phyloP scores from a whole-genome alignment of 1,140 invertebrate species.

The Nasonia giraulti region DNA sequence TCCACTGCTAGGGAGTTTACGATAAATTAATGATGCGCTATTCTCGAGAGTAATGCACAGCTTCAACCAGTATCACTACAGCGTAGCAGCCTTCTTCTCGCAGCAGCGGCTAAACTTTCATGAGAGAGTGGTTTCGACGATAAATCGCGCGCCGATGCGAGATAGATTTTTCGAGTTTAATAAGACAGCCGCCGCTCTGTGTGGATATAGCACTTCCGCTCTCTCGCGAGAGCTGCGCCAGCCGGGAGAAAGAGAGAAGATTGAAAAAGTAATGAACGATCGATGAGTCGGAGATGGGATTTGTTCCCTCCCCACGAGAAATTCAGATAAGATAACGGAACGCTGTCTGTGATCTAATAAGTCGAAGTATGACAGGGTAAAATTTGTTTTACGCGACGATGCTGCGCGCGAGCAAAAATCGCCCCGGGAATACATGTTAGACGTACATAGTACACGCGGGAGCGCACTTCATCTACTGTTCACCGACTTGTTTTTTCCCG shows the following conservation, averaged over 20 bases:
- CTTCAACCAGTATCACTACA: constrained; percentile 36
- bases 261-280: constrained; percentile 21
- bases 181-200: constrained; percentile 4
- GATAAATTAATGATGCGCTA: constrained; percentile 48
- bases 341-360: constrained; percentile 4
- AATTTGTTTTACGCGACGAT: neutral
- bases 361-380: neutral
- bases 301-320: neutral
- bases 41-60: constrained; percentile 47
- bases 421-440: no score
- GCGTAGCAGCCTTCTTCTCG: neutral
- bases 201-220: neutral
- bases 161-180: constrained; percentile 43
- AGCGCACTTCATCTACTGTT: no score
- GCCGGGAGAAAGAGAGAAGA: no score
- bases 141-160: constrained; percentile 33
- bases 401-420: no score
- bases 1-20: constrained; percentile 13
- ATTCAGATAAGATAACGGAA: constrained; percentile 15
- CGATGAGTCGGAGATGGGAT: constrained; percentile 32
- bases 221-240: neutral
- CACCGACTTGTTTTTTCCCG: no score
- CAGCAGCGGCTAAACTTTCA: constrained; percentile 38
- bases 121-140: constrained; percentile 26
- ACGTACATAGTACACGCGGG: no score